phyloP scores from a whole-genome alignment of 2,797 vertebrate genomes.

The Onychomys leucogaster region DNA sequence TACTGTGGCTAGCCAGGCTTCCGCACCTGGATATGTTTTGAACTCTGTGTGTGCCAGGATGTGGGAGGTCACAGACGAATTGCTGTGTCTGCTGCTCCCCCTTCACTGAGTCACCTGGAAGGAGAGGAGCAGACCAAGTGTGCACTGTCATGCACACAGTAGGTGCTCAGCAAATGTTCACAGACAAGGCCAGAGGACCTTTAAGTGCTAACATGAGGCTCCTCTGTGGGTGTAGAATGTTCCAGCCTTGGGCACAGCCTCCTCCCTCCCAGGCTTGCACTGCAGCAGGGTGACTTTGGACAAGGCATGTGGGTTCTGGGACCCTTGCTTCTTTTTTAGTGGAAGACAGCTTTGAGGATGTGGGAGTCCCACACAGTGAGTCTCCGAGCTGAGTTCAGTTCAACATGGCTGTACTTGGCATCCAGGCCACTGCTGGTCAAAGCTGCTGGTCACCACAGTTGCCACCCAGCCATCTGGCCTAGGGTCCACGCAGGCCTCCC shows the following conservation, averaged over 20 bases:
- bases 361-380: too few relatives aligned
- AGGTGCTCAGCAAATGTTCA: accelerated
- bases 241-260: background rate
- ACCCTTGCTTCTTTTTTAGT: background rate
- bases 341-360: background rate
- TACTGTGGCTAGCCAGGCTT: accelerated
- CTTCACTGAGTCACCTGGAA: background rate
- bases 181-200: background rate
- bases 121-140: accelerated
- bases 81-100: too few relatives aligned
- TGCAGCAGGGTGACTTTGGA: background rate
- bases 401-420: background rate
- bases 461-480: background rate
- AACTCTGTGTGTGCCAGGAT: background rate
- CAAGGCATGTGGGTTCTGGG: background rate
- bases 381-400: background rate
- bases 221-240: background rate
- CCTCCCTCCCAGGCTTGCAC: background rate
- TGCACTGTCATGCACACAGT: accelerated
- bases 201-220: accelerated
- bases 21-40: background rate
- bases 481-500: background rate
- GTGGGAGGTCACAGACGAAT: too few relatives aligned
- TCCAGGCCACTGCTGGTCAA: background rate
- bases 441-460: accelerated